Evolutionary conservation across 2,797 vertebrate species (phyloP).

Genomic region (Antennarius maculatus): DNA sequence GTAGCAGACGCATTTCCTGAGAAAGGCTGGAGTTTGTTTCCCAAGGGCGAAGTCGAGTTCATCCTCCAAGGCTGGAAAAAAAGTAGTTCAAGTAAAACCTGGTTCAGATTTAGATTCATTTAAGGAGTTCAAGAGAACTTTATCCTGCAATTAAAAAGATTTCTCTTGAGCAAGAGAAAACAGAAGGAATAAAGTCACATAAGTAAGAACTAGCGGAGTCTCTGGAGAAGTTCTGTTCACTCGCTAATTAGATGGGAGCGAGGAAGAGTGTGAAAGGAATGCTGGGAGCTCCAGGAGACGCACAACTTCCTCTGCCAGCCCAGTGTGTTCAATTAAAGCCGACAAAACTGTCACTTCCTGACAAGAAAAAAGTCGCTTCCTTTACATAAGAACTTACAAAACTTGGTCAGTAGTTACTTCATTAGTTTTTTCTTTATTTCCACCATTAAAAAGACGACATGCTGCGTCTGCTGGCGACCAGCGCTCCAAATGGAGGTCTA

Average conservation of each 20-base stretch:
- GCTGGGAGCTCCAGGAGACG: conserved; percentile 30
- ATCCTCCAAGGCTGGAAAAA: conserved; percentile 90
- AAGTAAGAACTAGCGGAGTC: conserved; percentile 62
- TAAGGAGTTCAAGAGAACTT: conserved; percentile 34
- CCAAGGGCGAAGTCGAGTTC: conserved; percentile 98
- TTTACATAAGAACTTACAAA: conserved; percentile 29
- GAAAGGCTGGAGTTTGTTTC: conserved; percentile 97
- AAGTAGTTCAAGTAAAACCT: conserved; percentile 21
- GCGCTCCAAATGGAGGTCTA: conserved; percentile 17
- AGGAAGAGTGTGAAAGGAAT: conserved; percentile 33
- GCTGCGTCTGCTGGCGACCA: conserved; percentile 10
- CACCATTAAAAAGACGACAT: not conserved
- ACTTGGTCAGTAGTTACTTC: conserved; percentile 19
- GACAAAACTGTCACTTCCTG: conserved; percentile 19
- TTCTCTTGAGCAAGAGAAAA: conserved; percentile 56
- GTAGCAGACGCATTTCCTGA: conserved; percentile 99
- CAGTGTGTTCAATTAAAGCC: conserved; percentile 42
- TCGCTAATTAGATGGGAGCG: conserved; percentile 47
- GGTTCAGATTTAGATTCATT: conserved; percentile 43
- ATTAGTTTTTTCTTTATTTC: conserved; percentile 26
- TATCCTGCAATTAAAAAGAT: conserved; percentile 56
- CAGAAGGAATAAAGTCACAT: conserved; percentile 71
- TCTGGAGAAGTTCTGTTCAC: conserved; percentile 55
- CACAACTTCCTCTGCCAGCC: conserved; percentile 46
- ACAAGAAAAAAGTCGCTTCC: conserved; percentile 26